phyloP scores from a whole-genome alignment of 2,888 invertebrate species.

The Hecatera dysodea region DNA sequence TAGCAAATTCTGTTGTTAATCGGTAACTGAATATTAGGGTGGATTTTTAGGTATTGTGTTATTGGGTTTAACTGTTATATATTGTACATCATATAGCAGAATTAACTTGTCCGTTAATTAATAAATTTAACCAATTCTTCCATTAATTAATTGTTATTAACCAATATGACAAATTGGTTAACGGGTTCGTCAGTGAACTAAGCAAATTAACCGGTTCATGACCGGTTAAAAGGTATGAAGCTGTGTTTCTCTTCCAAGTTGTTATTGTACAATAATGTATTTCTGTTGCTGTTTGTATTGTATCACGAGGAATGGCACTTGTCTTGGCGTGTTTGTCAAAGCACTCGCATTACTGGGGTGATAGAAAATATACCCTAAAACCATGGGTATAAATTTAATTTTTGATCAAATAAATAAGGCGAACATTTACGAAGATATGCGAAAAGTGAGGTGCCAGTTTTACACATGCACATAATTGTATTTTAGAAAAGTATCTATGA shows the following conservation, averaged over 20 bases:
- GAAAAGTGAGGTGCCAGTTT: too few species aligned
- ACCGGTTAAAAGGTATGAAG: neutral
- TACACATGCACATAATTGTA: too few species aligned
- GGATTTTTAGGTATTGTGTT: neutral
- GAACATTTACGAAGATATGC: too few species aligned
- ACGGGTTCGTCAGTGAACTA: too few species aligned
- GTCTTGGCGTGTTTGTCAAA: too few species aligned
- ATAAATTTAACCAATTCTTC: neutral
- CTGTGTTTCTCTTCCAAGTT: conserved; percentile 14
- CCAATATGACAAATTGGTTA: too few species aligned
- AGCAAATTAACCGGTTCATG: neutral
- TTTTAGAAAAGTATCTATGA: too few species aligned
- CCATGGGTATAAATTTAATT: too few species aligned
- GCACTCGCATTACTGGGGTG: too few species aligned
- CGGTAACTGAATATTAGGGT: neutral
- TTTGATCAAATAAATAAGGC: too few species aligned
- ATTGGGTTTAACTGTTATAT: neutral
- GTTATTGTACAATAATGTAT: neutral
- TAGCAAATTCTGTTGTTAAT: neutral
- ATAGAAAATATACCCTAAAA: too few species aligned
- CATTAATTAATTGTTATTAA: neutral
- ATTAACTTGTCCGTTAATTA: neutral
- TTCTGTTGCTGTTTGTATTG: neutral
- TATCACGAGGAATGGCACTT: neutral
- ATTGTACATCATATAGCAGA: neutral